Evolutionary conservation across 2,888 invertebrate species (phyloP), one percentile per base, ranked within the genome.

Genomic region (Pyrrhosoma nymphula): DNA sequence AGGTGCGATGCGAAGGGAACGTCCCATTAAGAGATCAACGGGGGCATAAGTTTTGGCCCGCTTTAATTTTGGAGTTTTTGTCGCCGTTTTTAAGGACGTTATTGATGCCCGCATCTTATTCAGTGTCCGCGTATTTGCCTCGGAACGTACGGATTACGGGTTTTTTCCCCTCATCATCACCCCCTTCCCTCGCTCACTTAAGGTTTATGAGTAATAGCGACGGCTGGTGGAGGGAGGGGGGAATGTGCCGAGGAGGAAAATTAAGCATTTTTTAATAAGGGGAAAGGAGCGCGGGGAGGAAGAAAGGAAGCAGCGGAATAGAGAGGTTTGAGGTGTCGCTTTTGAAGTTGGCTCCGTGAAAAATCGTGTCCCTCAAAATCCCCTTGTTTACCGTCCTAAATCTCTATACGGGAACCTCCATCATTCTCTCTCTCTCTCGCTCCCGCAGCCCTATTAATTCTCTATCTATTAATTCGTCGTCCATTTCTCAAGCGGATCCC

Each of bases 61-160:
- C 69, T 93, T 82, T 93, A 93, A 93, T 93, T 93, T 69, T 16
- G 82, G 39, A 93, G 63, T 93, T 93, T 93, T 93, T 93, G 93
- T 93, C 93, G 75, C 69, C 93, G 39, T 63, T 82, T 82, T 82
- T 82, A 82, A 82, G 93, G 39, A n/a, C 93, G 47, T 93, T 93
- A 93, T 93, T 93, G 93, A 93, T 93, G 93, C 75, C 93, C 75
- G 93, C 93, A 93, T 93, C 93, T 93, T 93, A 93, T 93, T 93
- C 93, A 93, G 69, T 75, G 93, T 93, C 93, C 69, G 93, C 75
- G 75, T 75, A 93, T 93, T 93, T 75, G 93, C 69, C 69, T 75
- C 69, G 93, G 47, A 93, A 75, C 69, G 69, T 69, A 75, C 93
- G 69, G 93, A 93, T 93, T 93, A 93, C 63, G 47, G n/a, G 63